Base-by-base conservation (phyloP, 2,797 vertebrate species). In the Saxicola maurus region DNA sequence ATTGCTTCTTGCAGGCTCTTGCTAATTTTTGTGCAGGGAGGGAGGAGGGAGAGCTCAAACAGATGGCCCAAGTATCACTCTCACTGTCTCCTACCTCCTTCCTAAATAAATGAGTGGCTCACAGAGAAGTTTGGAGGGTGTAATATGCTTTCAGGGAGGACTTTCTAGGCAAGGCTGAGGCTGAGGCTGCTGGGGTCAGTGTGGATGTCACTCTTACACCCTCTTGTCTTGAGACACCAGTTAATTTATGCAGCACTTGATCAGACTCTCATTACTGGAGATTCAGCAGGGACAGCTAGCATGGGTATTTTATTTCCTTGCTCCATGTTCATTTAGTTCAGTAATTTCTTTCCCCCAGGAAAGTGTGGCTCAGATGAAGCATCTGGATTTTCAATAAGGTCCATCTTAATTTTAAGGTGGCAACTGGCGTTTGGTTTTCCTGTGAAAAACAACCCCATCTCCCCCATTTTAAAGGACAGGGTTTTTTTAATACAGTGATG, bases 271-370 rank as follows among this genome's bases (percentile, higher is more conserved):
- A 23, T 79, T 91, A 75, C 45, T 37, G 38, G 60, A 68, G 56
- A 91, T 92, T 78, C 89, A 86, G 56, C 88, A 88, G 88, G 91
- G 93, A 87, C 60, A 64, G 65, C 75, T 66, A 84, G 86, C 20
- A 6, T 18, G 51, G 60, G 40, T 10, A 85, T 46, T 51, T 85
- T 40, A 87, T 84, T 82, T 71, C 49, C 71, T 56, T 66, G 55
- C 65, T 31, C 64, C 40, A 2, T 55, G 86, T 57, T 87, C 60
- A 91, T 93, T 82, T 93, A 62, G 82, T 61, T 94, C 20, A 5
- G 64, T 80, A 87, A 92, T 94, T 95, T 93, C 74, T 79, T 88
- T 88, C 91, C 72, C 33, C 40, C 40, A 48, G 73, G 91, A 94
- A 86, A 65, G 61, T 45, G 66, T 11, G 56, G 72, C 91, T 93